phyloP scores from a whole-genome alignment of 35 echinoderm and acorn worm genomes.

The Apostichopus japonicus region DNA sequence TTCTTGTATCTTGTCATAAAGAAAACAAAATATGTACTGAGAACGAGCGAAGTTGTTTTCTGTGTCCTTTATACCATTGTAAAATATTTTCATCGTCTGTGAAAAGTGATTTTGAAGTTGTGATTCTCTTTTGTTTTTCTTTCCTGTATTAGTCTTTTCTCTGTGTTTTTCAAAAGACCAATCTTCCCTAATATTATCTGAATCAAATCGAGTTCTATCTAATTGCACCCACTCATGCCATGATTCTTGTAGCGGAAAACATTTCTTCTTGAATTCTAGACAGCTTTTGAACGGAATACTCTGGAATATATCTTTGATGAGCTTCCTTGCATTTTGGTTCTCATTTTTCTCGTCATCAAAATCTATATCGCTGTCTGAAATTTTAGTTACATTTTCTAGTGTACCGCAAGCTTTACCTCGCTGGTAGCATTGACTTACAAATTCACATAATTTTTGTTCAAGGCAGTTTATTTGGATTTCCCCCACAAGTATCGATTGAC shows the following conservation, averaged over 20 bases:
- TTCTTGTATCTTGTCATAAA: background rate
- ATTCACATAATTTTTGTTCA: background rate
- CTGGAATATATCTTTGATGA: background rate
- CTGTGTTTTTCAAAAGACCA: slow-evolving; percentile 11
- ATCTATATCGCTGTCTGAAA: background rate
- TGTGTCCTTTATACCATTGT: background rate
- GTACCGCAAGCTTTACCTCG: background rate
- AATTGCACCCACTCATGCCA: slow-evolving; percentile 29
- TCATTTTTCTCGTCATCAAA: background rate
- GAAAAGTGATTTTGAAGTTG: slow-evolving; percentile 19
- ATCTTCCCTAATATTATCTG: background rate
- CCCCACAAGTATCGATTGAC: background rate
- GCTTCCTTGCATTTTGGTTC: background rate
- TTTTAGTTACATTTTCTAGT: background rate
- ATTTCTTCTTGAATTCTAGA: slow-evolving; percentile 12
- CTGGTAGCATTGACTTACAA: background rate
- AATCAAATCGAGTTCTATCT: background rate
- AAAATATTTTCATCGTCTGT: slow-evolving; percentile 1
- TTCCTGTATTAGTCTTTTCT: background rate
- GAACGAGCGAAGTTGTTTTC: background rate
- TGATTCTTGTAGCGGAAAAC: background rate
- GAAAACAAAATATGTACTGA: background rate
- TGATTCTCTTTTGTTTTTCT: background rate
- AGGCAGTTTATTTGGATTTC: background rate
- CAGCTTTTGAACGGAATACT: background rate